Evolutionary conservation across 2,113 vertebrate species (phyloP).

Genomic region (Hippopotamus amphibius): DNA sequence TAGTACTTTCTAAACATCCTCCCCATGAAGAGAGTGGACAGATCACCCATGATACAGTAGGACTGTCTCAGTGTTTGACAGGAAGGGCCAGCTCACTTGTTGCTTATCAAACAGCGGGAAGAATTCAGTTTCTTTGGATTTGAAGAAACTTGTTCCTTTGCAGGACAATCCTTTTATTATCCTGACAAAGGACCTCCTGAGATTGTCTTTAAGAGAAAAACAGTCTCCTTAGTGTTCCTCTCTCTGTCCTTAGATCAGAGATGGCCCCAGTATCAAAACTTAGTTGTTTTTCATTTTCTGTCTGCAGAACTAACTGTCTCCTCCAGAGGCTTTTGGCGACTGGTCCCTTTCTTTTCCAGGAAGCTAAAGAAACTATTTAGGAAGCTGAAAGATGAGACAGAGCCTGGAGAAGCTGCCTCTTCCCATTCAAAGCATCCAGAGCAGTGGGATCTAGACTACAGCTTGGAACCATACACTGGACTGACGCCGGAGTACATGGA

Average conservation of each 20-base stretch:
- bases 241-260: not conserved
- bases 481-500: slow-evolving; percentile 99
- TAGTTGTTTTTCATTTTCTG: not conserved
- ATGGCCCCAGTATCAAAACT: not conserved
- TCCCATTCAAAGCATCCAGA: slow-evolving; percentile 89
- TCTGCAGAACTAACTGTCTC: not conserved
- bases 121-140: slow-evolving; percentile 1
- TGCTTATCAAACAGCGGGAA: slow-evolving; percentile 3
- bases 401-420: slow-evolving; percentile 85
- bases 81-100: not conserved
- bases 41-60: not conserved
- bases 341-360: slow-evolving; percentile 84
- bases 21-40: not conserved
- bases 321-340: not conserved
- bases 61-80: not conserved
- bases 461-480: slow-evolving; percentile 95
- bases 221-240: not conserved
- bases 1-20: not conserved
- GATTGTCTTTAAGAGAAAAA: not conserved
- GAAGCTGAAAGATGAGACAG: slow-evolving; percentile 92
- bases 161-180: not conserved
- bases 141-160: not conserved
- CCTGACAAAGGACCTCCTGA: not conserved
- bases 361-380: slow-evolving; percentile 97
- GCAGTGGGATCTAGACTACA: slow-evolving; percentile 94